A percentile compares a stretch with the other conserved stretches of the same genome.
phyloP scores from a whole-genome alignment of 2,888 invertebrate genomes.

The Cantharis flavilabris region DNA sequence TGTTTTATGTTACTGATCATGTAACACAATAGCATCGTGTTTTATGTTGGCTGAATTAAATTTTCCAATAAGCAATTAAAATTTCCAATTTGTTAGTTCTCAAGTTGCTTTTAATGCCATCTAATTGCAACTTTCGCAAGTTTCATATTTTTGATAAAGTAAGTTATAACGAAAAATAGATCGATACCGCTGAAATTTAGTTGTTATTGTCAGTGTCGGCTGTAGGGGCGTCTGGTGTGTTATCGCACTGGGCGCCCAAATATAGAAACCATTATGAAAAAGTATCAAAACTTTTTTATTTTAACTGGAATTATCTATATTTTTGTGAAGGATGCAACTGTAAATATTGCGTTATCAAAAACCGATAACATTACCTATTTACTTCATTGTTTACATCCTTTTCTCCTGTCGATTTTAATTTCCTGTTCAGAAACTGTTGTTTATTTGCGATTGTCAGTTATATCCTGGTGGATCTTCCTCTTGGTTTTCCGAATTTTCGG shows the following conservation, averaged over 20 bases:
- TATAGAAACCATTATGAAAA: neutral
- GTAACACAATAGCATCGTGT: neutral
- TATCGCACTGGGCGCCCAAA: neutral
- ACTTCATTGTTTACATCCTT: neutral
- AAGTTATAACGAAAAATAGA: neutral
- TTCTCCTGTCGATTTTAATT: neutral
- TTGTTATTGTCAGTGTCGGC: neutral
- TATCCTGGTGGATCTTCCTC: neutral
- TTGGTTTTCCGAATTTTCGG: neutral
- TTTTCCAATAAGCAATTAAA: neutral
- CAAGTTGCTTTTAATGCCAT: neutral
- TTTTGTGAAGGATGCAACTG: neutral
- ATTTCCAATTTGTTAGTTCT: neutral
- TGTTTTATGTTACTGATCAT: neutral
- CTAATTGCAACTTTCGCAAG: neutral
- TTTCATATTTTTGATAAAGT: neutral
- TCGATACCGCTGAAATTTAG: neutral
- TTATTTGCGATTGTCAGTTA: neutral
- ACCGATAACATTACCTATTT: neutral
- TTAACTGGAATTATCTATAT: neutral
- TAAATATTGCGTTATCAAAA: neutral
- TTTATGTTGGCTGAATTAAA: neutral
- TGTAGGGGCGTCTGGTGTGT: neutral
- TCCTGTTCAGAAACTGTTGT: neutral
- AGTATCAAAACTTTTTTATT: neutral